A percentile compares a stretch with the other conserved stretches of the same genome.
Conservation (phyloP, 2,113 vertebrate genomes). For the Vulpes vulpes region DNA sequence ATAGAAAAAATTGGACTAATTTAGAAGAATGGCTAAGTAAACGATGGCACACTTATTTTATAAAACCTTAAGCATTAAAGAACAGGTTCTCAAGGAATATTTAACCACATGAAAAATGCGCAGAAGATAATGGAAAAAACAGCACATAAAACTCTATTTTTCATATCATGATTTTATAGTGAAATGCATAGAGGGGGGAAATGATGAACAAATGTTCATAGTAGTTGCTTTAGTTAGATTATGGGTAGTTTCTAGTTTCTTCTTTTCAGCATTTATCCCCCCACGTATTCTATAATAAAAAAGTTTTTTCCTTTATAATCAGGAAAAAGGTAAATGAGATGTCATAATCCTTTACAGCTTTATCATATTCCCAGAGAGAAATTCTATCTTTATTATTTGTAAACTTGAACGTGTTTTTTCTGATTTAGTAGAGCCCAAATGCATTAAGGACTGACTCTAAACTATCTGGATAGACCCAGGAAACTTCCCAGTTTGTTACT, state of each 20-base stretch:
- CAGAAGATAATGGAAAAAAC: constrained; percentile 40
- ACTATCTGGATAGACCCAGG: background rate
- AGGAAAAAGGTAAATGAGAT: constrained; percentile 52
- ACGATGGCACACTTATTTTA: constrained; percentile 36
- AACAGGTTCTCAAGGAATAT: constrained; percentile 56
- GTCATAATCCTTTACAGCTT: constrained; percentile 31
- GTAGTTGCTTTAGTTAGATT: constrained; percentile 37
- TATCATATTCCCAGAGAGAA: constrained; percentile 24
- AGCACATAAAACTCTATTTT: constrained; percentile 53
- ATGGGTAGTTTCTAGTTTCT: constrained; percentile 13
- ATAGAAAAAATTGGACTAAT: background rate
- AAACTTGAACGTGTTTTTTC: background rate
- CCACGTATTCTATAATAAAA: constrained; percentile 50
- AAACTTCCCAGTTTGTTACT: background rate
- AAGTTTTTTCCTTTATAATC: constrained; percentile 56
- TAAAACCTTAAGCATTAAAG: constrained; percentile 46
- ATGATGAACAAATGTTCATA: constrained; percentile 21
- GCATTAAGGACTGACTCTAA: background rate
- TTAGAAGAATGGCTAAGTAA: constrained; percentile 21
- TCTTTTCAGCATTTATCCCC: background rate
- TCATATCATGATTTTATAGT: constrained; percentile 56
- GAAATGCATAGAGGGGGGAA: constrained; percentile 18
- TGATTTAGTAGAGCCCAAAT: background rate
- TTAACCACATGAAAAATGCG: constrained; percentile 57
- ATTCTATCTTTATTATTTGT: constrained; percentile 40